Conservation (phyloP, 2,797 vertebrate species). For the Periparus ater region DNA sequence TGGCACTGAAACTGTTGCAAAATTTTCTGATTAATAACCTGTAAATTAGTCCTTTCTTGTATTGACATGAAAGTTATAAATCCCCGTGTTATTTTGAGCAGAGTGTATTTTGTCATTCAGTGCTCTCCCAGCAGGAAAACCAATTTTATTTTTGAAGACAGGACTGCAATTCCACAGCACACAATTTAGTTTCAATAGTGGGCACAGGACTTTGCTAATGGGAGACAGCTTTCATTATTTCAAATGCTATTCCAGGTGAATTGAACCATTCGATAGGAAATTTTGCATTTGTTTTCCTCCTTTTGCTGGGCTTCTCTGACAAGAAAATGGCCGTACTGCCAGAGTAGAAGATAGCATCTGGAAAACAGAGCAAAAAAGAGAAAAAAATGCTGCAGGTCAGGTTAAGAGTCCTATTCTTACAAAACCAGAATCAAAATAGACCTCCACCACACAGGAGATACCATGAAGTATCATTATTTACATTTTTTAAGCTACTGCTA, state of each 20-base stretch:
- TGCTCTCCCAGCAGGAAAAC: not conserved
- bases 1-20: not conserved
- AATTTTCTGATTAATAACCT: not conserved
- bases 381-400: not conserved
- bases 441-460: not conserved
- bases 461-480: not conserved
- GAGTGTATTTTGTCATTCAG: not conserved
- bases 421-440: not conserved
- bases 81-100: not conserved
- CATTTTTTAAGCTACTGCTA: not conserved
- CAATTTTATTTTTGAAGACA: not conserved
- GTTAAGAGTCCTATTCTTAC: not conserved
- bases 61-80: not conserved
- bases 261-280: not conserved
- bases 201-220: not conserved
- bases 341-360: not conserved
- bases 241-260: constrained; percentile 22
- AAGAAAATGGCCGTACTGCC: not conserved
- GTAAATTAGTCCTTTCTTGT: not conserved
- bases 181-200: not conserved
- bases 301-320: not conserved
- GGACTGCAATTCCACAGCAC: not conserved
- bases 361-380: not conserved
- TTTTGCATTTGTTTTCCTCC: not conserved
- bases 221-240: not conserved